Base-by-base conservation (phyloP, 2,113 vertebrate species). In the Hystrix brachyura region DNA sequence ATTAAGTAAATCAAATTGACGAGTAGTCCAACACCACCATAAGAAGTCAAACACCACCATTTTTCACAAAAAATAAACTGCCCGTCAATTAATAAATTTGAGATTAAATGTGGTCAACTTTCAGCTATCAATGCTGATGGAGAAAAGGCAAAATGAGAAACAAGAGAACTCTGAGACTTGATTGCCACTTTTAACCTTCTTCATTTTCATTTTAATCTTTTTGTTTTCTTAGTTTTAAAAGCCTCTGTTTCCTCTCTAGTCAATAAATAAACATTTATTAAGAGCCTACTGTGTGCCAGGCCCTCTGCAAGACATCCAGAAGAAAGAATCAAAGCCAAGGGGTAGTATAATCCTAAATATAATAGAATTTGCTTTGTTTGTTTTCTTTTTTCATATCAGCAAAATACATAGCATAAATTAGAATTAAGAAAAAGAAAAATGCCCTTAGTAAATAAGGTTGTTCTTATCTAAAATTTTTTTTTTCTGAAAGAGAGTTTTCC, bases 1-100 rank as follows among this genome's bases (percentile, higher is more conserved):
- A 96, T 94, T 96, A 81, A 94, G 90, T 94, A 93, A 86, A 78
- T 97, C 82, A 94, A 76, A 94, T 74, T 83, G 69, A 84, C 64
- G 90, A 91, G 55, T 46, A 84, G 46, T 76, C 87, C 89, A 84
- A 79, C 65, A 95, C 90, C 32, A 94, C 74, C 94, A 96, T 97
- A n/a, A n/a, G n/a, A n/a, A n/a, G n/a, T 76, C 87, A 92, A 84
- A 79, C 65, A 95, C 90, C 32, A 94, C 74, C 94, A 96, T 97
- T 93, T 94, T 83, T 59, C 23, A 51, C 72, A 76, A 79, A 88
- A 94, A 93, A 90, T 85, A 95, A 97, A 92, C 72, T 94, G 48
- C 65, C 10, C 29, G 32, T 92, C 53, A 88, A 81, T 95, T 67
- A 97, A 96, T 82, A 97, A 55, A 93, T 88, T 51, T 69, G 21